phyloP scores from a whole-genome alignment of 2,888 invertebrate genomes.

The Acrobasis repandana region DNA sequence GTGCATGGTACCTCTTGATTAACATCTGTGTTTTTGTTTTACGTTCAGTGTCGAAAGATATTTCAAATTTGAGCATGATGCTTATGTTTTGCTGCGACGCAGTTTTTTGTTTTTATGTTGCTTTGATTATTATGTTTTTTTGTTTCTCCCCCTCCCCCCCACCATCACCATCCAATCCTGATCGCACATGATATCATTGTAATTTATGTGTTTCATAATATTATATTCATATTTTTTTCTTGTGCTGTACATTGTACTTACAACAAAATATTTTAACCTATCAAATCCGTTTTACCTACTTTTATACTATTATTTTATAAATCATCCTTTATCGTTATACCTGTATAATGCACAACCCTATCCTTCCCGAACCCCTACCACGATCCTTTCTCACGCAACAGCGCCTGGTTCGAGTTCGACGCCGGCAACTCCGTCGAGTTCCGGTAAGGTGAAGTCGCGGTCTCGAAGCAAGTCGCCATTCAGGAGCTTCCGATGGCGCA shows the following conservation, averaged over 20 bases:
- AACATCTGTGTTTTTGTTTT: slow-evolving; percentile 67
- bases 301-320: not conserved
- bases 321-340: slow-evolving; percentile 15
- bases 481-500: slow-evolving; percentile 96
- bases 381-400: slow-evolving; percentile 45
- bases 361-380: slow-evolving; percentile 34
- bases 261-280: not conserved
- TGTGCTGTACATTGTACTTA: not conserved
- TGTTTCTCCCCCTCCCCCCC: slow-evolving; percentile 51
- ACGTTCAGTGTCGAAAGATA: slow-evolving; percentile 37
- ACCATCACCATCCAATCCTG: slow-evolving; percentile 29
- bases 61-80: slow-evolving; percentile 51
- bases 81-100: slow-evolving; percentile 75
- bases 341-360: slow-evolving; percentile 24
- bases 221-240: not conserved
- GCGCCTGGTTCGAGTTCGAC: slow-evolving; percentile 71
- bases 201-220: slow-evolving; percentile 21
- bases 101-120: slow-evolving; percentile 69
- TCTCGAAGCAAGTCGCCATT: slow-evolving; percentile 97
- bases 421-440: slow-evolving; percentile 74
- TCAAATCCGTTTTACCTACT: not conserved
- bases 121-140: slow-evolving; percentile 72
- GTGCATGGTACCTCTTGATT: slow-evolving; percentile 45
- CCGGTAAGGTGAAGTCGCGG: slow-evolving; percentile 89
- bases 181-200: slow-evolving; percentile 27